Evolutionary conservation across 1,140 invertebrate species (phyloP), one percentile per base, ranked within the genome.

Genomic region (Pseudomyrmex sp.): DNA sequence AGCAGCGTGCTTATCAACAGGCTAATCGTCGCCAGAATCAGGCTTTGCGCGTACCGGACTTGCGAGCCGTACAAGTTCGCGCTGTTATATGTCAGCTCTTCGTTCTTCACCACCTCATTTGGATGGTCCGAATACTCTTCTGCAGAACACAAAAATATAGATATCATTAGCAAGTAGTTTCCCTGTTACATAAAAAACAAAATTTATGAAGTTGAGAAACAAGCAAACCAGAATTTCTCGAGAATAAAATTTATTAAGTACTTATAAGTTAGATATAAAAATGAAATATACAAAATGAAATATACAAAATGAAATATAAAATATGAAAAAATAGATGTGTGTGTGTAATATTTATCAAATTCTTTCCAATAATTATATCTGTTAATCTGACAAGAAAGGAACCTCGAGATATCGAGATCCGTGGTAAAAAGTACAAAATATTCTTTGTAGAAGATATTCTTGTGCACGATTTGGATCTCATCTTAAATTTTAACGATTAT

Each of bases 41-140:
- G 66, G 70, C 82, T 72, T 72, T 89, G 82, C 50, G 72, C 82
- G 84, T 48, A 86, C 68, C 69, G 68, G 75, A 84, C 52, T 44
- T 73, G 88, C 62, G 65, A 61, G 15, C 58, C 82, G 68, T 82
- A 86, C 63, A 91, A 89, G 76, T 88, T 90, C 23, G 90, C 93
- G 23, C 92, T 93, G 89, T 95, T 96, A 89, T 97, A 97, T 35
- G 97, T 98, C 86, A 98, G 94, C 94, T 98, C 97, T 94, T 98
- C 97, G 93, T 98, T 98, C 94, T 98, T 98, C 86, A 98, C 97
- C 88, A 98, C 97, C 94, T 98, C 98, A 93, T 98, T 98, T 69
- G 97, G 97, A 94, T 97, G 96, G 92, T 98, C 97, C 91, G 97
- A 97, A 93, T 97, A 97, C 90, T 97, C 97, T 95, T 97, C 96